Percentiles rank a stretch among this genome's conserved stretches.
Evolutionary conservation across 2,888 invertebrate species (phyloP).

Genomic region (Aleiodes alternator): DNA sequence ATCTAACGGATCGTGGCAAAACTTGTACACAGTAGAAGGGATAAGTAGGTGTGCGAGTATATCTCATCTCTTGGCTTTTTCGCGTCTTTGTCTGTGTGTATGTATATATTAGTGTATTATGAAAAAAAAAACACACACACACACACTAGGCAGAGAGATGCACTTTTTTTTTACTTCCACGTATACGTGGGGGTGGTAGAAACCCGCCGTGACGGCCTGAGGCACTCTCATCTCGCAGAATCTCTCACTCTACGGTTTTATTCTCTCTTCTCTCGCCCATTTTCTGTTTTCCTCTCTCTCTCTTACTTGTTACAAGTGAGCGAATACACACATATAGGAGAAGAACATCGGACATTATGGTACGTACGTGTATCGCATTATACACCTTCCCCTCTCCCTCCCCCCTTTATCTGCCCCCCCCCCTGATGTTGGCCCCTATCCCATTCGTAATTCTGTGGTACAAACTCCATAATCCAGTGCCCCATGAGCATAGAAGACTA

Average conservation of each 20-base stretch:
- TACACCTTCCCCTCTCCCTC: constrained; percentile 54
- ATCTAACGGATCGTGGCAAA: constrained; percentile 68
- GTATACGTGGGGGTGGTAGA: constrained; percentile 63
- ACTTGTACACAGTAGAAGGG: constrained; percentile 36
- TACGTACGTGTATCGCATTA: constrained; percentile 65
- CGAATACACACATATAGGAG: too few relatives aligned
- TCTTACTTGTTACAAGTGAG: too few relatives aligned
- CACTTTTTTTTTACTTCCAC: neutral
- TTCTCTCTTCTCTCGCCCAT: constrained; percentile 44
- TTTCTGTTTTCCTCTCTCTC: constrained; percentile 34
- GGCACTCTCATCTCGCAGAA: constrained; percentile 63
- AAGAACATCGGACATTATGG: constrained; percentile 61
- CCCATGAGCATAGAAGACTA: constrained; percentile 55
- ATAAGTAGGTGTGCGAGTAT: constrained; percentile 63
- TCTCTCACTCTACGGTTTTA: constrained; percentile 51
- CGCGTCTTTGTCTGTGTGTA: constrained; percentile 53
- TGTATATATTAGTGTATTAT: neutral
- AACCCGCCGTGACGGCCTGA: constrained; percentile 60
- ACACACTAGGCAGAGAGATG: neutral
- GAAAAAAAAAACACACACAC: neutral
- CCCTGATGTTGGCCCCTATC: constrained; percentile 15
- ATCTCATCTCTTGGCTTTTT: constrained; percentile 45
- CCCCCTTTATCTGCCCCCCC: neutral
- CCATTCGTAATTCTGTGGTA: constrained; percentile 67
- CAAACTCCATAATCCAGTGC: constrained; percentile 71